Evolutionary conservation across 2,888 invertebrate genomes (phyloP).

Genomic region (Cynaeus angustus): DNA sequence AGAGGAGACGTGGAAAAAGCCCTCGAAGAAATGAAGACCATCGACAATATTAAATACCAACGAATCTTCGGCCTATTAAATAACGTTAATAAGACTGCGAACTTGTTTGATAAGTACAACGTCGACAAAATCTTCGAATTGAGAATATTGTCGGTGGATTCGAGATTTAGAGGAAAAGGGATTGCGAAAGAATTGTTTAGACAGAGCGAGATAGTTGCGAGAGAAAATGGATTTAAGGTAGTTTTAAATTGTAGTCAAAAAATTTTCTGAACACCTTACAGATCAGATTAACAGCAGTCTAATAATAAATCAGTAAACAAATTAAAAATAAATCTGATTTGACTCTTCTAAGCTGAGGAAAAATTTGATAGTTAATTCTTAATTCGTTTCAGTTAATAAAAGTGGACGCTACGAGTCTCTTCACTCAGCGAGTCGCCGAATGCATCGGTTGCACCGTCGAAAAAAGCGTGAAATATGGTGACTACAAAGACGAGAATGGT

Average conservation of each 20-base stretch:
- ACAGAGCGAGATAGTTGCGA: constrained; percentile 80
- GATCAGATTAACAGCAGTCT: no score
- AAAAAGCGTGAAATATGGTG: constrained; percentile 80
- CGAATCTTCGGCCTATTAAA: constrained; percentile 86
- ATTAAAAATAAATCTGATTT: no score
- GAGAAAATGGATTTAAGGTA: constrained; percentile 81
- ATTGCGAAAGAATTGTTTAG: constrained; percentile 82
- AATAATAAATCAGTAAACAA: no score
- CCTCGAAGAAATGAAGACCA: constrained; percentile 79
- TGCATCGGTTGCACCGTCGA: constrained; percentile 79
- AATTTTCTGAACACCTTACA: no score
- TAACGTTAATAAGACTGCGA: constrained; percentile 79
- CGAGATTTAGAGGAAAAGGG: constrained; percentile 81
- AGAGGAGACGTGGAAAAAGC: constrained; percentile 83
- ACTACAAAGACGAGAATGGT: constrained; percentile 78
- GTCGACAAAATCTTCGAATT: constrained; percentile 85
- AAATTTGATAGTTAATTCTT: background rate
- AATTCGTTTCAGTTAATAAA: constrained; percentile 79
- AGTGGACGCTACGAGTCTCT: constrained; percentile 87
- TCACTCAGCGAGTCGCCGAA: constrained; percentile 83
- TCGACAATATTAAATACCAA: constrained; percentile 82
- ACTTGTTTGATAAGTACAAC: constrained; percentile 80
- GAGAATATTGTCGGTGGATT: constrained; percentile 86
- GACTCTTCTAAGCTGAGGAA: no score
- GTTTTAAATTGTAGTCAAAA: background rate